These are phyloP conservation scores for Ecdyonurus torrentis DNA, from an alignment of 2,888 invertebrate species.

Conservation along the genomic window DNA sequence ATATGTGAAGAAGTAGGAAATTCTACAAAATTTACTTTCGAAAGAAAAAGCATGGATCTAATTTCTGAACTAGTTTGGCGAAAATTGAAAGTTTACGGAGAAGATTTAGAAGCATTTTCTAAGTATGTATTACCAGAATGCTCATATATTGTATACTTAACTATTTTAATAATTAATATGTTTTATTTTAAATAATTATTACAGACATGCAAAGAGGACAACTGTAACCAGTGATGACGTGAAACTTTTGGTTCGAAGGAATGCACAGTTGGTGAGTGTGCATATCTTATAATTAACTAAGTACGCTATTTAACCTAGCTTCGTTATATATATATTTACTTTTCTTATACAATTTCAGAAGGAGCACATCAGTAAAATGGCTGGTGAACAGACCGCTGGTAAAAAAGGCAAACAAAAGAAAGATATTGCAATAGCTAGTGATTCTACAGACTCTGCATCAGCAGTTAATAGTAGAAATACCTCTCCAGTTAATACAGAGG, in stretches of 20 bases:
- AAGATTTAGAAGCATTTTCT: conserved; percentile 46
- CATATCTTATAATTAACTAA: not conserved
- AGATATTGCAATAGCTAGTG: not conserved
- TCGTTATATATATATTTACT: not conserved
- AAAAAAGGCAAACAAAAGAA: not conserved
- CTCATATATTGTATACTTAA: too few species aligned
- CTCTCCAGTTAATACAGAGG: not conserved
- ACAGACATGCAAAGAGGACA: conserved; percentile 44
- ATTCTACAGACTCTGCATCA: not conserved
- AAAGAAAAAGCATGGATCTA: conserved; percentile 36
- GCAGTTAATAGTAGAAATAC: not conserved
- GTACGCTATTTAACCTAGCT: not conserved
- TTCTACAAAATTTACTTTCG: conserved; percentile 32
- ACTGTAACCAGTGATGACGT: conserved; percentile 46
- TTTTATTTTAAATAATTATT: too few species aligned
- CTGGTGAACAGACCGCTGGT: not conserved
- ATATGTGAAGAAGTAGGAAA: conserved; percentile 37
- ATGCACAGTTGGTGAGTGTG: conserved; percentile 37
- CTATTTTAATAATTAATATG: not conserved
- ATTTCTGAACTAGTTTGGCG: conserved; percentile 41
- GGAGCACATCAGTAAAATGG: not conserved
- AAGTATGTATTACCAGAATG: conserved; percentile 33
- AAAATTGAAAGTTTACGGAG: conserved; percentile 35
- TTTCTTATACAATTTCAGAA: not conserved
- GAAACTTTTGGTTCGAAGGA: conserved; percentile 40